Conservation (phyloP, 2,113 vertebrate species). For the Macaca nemestrina region DNA sequence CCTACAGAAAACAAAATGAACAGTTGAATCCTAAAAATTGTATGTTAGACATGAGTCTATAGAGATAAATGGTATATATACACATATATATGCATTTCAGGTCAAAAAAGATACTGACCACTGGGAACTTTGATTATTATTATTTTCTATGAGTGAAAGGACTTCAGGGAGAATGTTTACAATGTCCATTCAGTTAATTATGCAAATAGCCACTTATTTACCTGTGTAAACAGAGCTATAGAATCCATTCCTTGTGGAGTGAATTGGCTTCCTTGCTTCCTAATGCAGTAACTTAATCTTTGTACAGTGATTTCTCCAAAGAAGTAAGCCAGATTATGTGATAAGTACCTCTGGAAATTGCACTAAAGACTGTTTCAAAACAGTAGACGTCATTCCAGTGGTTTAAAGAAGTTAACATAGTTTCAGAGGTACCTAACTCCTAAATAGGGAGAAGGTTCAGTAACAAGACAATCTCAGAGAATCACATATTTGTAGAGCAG, state of each 20-base stretch:
- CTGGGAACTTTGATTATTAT: slow-evolving; percentile 1
- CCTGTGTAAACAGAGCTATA: not conserved
- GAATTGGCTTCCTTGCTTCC: slow-evolving; percentile 13
- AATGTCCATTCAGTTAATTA: slow-evolving; percentile 15
- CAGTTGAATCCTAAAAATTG: not conserved
- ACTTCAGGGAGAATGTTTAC: not conserved
- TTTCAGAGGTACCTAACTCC: slow-evolving; percentile 38
- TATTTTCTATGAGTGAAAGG: not conserved
- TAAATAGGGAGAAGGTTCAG: not conserved
- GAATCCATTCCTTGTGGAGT: not conserved
- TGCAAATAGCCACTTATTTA: slow-evolving; percentile 54
- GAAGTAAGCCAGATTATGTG: not conserved
- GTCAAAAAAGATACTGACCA: not conserved
- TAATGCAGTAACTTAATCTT: not conserved
- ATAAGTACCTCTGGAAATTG: not conserved
- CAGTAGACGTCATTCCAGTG: not conserved
- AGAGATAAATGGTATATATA: not conserved
- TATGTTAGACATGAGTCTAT: not conserved
- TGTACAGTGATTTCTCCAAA: not conserved
- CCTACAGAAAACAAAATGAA: not conserved
- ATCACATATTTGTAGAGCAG: not conserved
- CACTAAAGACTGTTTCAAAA: not conserved
- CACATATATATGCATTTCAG: not conserved
- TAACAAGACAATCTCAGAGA: slow-evolving; percentile 47
- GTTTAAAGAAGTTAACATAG: slow-evolving; percentile 44